These are phyloP conservation scores for Limonius californicus DNA, from an alignment of 1,140 invertebrate genomes.

Conservation along the genomic window DNA sequence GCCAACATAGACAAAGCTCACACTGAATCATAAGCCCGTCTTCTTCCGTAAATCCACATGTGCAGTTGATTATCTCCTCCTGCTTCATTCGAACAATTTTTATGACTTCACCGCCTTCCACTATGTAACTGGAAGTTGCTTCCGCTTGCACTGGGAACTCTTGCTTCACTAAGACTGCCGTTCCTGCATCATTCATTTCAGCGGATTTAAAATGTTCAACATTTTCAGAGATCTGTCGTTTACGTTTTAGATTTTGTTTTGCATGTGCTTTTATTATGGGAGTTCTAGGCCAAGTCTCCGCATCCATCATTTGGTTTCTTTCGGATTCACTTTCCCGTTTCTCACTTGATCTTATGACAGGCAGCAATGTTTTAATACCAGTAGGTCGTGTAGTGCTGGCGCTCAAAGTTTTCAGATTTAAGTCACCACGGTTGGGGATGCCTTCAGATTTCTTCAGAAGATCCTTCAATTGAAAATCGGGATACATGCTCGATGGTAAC, in stretches of 20 bases:
- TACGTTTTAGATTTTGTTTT: constrained; percentile 26
- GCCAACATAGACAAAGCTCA: constrained; percentile 91
- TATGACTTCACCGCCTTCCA: constrained; percentile 58
- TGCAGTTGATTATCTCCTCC: constrained; percentile 48
- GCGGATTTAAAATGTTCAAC: constrained; percentile 24
- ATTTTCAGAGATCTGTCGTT: constrained; percentile 32
- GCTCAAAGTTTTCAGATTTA: constrained; percentile 32
- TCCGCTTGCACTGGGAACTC: constrained; percentile 21
- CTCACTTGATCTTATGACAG: constrained; percentile 44
- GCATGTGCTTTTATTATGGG: not conserved
- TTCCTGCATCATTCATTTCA: not conserved
- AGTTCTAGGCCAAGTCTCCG: not conserved
- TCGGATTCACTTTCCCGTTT: constrained; percentile 15
- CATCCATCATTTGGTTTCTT: not conserved
- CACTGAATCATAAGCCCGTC: constrained; percentile 95
- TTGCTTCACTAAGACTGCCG: constrained; percentile 6
- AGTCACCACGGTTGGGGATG: constrained; percentile 36
- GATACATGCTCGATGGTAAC: constrained; percentile 38
- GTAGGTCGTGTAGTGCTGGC: constrained; percentile 27
- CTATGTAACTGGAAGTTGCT: constrained; percentile 39
- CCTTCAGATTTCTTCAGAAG: constrained; percentile 37
- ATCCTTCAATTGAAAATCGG: constrained; percentile 42
- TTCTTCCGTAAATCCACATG: constrained; percentile 68
- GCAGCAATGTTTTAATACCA: constrained; percentile 54
- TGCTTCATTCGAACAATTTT: constrained; percentile 64